Evolutionary conservation across 37 sponge, comb jelly and placozoan genomes (phyloP).

Genomic region (Beroe forskalii): DNA sequence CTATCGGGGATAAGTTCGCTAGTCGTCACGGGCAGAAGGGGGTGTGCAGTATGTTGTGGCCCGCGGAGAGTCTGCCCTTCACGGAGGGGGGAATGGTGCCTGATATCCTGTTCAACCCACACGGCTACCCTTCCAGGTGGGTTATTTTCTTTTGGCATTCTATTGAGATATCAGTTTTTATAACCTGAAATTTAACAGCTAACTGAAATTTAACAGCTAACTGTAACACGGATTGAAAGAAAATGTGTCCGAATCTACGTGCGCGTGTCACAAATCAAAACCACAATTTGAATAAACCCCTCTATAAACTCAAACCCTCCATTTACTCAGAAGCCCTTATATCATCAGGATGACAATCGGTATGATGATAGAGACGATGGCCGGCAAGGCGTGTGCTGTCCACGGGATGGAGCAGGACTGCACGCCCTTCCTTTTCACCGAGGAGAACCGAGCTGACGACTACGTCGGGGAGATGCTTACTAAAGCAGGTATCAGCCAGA

Average conservation of each 20-base stretch:
- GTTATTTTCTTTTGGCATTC: neutral
- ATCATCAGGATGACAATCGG: conserved; percentile 99
- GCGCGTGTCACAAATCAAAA: no score
- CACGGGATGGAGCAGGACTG: conserved; percentile 89
- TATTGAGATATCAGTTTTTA: no score
- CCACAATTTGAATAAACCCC: no score
- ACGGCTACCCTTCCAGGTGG: conserved; percentile 89
- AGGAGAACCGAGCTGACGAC: conserved; percentile 81
- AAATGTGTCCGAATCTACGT: no score
- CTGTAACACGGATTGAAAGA: no score
- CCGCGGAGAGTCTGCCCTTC: conserved; percentile 94
- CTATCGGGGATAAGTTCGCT: conserved; percentile 97
- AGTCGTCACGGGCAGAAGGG: conserved; percentile 99
- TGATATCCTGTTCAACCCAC: conserved; percentile 98
- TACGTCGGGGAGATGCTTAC: conserved; percentile 80
- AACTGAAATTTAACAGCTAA: no score
- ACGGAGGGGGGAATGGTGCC: conserved; percentile 95
- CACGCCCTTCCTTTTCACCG: conserved; percentile 91
- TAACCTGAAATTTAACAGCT: no score
- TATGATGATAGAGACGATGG: conserved; percentile 99
- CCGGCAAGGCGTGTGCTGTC: conserved; percentile 87
- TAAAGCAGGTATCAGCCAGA: conserved; percentile 79
- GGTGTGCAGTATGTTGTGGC: conserved; percentile 90
- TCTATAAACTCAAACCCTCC: no score
- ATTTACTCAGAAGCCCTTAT: no score